A percentile compares a stretch with the other conserved stretches of the same genome.
phyloP scores from a whole-genome alignment of 2,888 invertebrate genomes.

The Blomia tropicalis region DNA sequence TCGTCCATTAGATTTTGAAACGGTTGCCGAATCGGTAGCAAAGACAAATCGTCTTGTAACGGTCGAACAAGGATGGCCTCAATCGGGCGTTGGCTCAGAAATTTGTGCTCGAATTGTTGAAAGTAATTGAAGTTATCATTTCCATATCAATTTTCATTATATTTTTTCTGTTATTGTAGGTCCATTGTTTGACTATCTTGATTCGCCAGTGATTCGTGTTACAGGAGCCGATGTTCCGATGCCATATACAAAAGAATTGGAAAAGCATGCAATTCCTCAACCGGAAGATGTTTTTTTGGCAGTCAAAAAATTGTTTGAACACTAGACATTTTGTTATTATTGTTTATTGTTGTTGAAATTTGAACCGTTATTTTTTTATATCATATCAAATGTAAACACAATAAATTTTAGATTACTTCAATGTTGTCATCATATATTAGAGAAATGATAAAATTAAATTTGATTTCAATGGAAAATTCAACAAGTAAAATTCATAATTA shows the following conservation, averaged over 20 bases:
- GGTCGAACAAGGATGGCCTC: slow-evolving; percentile 93
- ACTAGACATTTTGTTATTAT: slow-evolving; percentile 28
- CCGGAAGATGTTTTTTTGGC: slow-evolving; percentile 56
- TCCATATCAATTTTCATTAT: not conserved
- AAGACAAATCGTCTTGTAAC: slow-evolving; percentile 90
- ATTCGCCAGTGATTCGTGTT: slow-evolving; percentile 78
- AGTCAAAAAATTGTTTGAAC: slow-evolving; percentile 58
- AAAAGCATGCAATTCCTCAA: slow-evolving; percentile 58
- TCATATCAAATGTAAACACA: too few species aligned
- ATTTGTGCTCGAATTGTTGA: slow-evolving; percentile 82
- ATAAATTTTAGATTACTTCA: too few species aligned
- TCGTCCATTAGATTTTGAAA: slow-evolving; percentile 55
- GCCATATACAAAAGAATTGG: slow-evolving; percentile 83
- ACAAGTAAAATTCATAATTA: too few species aligned
- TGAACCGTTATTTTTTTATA: too few species aligned
- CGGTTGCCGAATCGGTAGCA: slow-evolving; percentile 54
- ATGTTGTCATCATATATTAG: too few species aligned
- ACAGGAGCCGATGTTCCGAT: slow-evolving; percentile 89
- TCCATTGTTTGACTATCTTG: slow-evolving; percentile 80
- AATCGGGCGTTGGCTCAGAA: slow-evolving; percentile 81
- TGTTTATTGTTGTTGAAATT: too few species aligned
- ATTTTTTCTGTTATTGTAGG: slow-evolving; percentile 42
- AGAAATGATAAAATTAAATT: too few species aligned
- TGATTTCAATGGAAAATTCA: too few species aligned
- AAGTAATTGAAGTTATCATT: slow-evolving; percentile 39